Percentiles rank a stretch among this genome's conserved stretches.
These are phyloP conservation scores for Pocillopora damicornis DNA, from an alignment of 64 coral and sea anemone genomes.

Conservation along the genomic window DNA sequence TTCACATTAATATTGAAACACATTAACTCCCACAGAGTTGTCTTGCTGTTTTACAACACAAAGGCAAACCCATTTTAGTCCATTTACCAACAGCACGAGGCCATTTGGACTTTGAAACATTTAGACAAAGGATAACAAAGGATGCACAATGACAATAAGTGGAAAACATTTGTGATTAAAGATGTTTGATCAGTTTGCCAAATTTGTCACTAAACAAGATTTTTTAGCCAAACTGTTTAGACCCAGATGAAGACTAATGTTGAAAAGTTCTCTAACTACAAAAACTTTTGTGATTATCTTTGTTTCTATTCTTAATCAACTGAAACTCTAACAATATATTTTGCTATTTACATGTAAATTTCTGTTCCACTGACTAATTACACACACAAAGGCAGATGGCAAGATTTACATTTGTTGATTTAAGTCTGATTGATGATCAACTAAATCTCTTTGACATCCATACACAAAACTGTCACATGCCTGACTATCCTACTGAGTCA, in stretches of 20 bases:
- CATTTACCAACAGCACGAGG: conserved; percentile 8
- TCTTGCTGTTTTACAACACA: not conserved
- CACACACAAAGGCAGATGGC: not conserved
- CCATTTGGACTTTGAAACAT: conserved; percentile 30
- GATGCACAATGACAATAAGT: not conserved
- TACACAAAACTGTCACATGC: not conserved
- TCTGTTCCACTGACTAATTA: conserved; percentile 10
- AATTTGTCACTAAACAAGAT: not conserved
- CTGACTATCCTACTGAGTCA: conserved; percentile 1
- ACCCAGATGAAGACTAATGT: not conserved
- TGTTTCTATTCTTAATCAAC: not conserved
- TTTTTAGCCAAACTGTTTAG: not conserved
- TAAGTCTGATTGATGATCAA: not conserved
- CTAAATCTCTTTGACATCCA: conserved; percentile 9
- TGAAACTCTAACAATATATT: not conserved
- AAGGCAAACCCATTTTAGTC: not conserved
- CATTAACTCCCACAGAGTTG: not conserved
- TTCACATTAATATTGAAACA: conserved; percentile 1
- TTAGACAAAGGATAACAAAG: conserved; percentile 6
- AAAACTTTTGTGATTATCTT: not conserved
- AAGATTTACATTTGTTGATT: conserved; percentile 9
- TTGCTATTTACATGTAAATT: not conserved
- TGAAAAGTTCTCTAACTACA: not conserved
- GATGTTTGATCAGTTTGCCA: not conserved
- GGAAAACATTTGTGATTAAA: not conserved